Evolutionary conservation across 30 jellyfish, hydroid and myxozoan species (phyloP).

Genomic region (Phacellophora camtschatica): DNA sequence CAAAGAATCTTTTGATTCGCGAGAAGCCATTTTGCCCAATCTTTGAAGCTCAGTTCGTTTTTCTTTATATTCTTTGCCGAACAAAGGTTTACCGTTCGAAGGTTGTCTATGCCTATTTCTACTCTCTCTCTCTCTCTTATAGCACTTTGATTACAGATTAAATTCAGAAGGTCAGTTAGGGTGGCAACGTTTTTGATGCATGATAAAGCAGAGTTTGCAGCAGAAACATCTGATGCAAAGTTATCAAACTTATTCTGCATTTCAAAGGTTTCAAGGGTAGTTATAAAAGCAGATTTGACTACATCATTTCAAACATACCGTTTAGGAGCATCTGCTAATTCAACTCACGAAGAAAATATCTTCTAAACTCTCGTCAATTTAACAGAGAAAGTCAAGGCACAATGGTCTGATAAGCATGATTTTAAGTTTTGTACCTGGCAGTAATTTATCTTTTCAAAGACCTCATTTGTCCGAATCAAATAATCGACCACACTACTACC

Average conservation of each 20-base stretch:
- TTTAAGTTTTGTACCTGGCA: background rate
- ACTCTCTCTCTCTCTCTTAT: no score
- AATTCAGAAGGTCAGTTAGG: background rate
- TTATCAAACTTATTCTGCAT: background rate
- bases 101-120: background rate
- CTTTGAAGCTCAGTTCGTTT: background rate
- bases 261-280: background rate
- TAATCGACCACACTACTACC: no score
- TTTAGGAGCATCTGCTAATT: background rate
- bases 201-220: background rate
- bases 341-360: background rate
- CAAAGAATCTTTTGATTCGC: background rate
- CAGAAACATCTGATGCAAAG: background rate
- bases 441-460: background rate
- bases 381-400: slow-evolving; percentile 8
- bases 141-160: background rate
- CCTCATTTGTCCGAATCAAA: background rate
- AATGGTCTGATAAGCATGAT: background rate
- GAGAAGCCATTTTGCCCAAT: background rate
- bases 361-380: background rate
- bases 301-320: background rate
- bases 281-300: background rate
- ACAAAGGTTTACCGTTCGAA: background rate
- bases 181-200: background rate
- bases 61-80: slow-evolving; percentile 7